Percentiles rank a stretch among this genome's conserved stretches.
Evolutionary conservation across 1,140 invertebrate genomes (phyloP).

Genomic region (Rhopalosiphum maidis): DNA sequence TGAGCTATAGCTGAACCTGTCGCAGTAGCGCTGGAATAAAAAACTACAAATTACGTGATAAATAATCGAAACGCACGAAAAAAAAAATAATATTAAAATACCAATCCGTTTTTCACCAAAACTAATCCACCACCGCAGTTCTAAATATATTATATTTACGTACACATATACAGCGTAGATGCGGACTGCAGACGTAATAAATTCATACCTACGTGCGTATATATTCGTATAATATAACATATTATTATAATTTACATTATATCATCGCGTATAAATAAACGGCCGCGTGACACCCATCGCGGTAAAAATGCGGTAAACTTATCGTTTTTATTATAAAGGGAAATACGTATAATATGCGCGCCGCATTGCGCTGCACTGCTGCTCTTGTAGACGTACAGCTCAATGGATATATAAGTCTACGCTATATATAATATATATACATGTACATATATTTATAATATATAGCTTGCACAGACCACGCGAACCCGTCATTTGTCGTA

Average conservation of each 20-base stretch:
- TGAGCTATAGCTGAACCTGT: not conserved
- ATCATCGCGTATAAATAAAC: constrained; percentile 2
- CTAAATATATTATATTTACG: constrained; percentile 1
- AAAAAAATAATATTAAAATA: not conserved
- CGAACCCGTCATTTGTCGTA: not conserved
- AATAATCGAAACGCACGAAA: not conserved
- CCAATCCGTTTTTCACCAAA: constrained; percentile 33
- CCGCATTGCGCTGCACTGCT: not conserved
- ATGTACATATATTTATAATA: not conserved
- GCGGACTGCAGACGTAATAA: not conserved
- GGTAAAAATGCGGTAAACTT: not conserved
- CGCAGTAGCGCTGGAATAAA: not conserved
- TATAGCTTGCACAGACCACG: not conserved
- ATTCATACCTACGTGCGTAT: not conserved
- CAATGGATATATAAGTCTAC: not conserved
- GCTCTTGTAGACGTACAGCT: not conserved
- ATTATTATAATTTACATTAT: not conserved
- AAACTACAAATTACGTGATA: constrained; percentile 3
- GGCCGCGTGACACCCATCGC: not conserved
- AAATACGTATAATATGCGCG: not conserved
- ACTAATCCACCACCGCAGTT: constrained; percentile 10
- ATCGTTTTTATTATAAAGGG: not conserved
- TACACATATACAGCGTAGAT: too few species aligned
- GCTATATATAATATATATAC: too few species aligned
- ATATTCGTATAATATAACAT: not conserved